Evolutionary conservation across 2,113 vertebrate genomes (phyloP).

Genomic region (Sarotherodon lohbergeri): DNA sequence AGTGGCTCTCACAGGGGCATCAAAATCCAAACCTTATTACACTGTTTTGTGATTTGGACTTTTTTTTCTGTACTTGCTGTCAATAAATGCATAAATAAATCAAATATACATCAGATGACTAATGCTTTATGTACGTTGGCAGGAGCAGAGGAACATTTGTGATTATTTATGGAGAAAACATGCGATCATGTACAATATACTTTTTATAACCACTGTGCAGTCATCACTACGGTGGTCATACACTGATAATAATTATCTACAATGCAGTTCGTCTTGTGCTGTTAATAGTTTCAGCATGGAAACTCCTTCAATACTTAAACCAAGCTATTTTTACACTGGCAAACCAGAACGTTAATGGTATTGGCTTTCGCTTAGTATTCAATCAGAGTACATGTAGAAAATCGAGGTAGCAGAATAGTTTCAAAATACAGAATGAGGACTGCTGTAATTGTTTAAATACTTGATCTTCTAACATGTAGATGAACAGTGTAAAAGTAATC

Average conservation of each 20-base stretch:
- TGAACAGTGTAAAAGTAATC: not conserved
- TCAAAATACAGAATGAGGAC: not conserved
- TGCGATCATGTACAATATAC: not conserved
- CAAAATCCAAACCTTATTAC: not conserved
- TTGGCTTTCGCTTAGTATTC: not conserved
- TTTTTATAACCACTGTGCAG: not conserved
- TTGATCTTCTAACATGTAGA: not conserved
- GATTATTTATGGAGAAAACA: not conserved
- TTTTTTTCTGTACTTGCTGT: constrained; percentile 36
- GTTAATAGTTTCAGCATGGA: not conserved
- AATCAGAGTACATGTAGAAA: not conserved
- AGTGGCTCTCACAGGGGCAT: not conserved
- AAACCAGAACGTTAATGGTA: not conserved
- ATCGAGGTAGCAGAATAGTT: not conserved
- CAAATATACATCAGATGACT: not conserved
- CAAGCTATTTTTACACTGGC: not conserved
- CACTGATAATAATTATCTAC: not conserved
- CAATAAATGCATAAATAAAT: constrained; percentile 54
- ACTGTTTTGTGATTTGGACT: constrained; percentile 37
- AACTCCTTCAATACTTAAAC: not conserved
- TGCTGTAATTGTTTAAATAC: not conserved
- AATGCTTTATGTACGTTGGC: not conserved
- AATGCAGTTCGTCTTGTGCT: not conserved
- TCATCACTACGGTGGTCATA: not conserved
- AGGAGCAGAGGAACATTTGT: not conserved